Conservation (phyloP, 2,888 invertebrate genomes). For the Loripinus fragilis region DNA sequence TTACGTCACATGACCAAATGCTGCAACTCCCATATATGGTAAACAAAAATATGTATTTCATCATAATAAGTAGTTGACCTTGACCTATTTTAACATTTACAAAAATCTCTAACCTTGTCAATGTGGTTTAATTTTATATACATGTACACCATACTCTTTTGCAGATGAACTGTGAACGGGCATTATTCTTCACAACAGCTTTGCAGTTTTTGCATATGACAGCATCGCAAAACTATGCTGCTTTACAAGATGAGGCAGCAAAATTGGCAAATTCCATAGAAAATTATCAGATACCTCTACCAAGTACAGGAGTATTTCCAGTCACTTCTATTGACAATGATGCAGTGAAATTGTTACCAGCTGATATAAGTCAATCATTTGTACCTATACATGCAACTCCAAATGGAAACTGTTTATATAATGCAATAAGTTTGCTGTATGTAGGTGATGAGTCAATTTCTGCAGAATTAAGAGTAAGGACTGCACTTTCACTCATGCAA, state of each 20-base stretch:
- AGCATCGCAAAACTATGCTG: background rate
- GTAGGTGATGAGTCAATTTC: conserved; percentile 31
- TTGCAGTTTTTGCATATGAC: background rate
- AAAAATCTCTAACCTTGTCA: too few species aligned
- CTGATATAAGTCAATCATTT: background rate
- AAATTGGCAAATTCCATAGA: background rate
- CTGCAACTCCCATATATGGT: too few species aligned
- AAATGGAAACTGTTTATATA: conserved; percentile 40
- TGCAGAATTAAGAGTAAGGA: conserved; percentile 35
- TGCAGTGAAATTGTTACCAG: conserved; percentile 15
- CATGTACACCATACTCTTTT: conserved; percentile 1
- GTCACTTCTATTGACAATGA: background rate
- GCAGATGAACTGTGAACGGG: background rate
- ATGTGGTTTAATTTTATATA: background rate
- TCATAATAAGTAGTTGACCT: too few species aligned
- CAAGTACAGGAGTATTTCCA: background rate
- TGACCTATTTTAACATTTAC: too few species aligned
- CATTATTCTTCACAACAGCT: background rate
- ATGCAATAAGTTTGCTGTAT: conserved; percentile 30
- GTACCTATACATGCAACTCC: conserved; percentile 20
- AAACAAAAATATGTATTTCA: too few species aligned
- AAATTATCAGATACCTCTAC: background rate
- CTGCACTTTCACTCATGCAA: conserved; percentile 22
- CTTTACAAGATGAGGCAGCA: background rate
- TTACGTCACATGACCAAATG: too few species aligned